These are phyloP conservation scores for Tetranychus truncatus DNA, from an alignment of 2,888 invertebrate species.

Conservation along the genomic window DNA sequence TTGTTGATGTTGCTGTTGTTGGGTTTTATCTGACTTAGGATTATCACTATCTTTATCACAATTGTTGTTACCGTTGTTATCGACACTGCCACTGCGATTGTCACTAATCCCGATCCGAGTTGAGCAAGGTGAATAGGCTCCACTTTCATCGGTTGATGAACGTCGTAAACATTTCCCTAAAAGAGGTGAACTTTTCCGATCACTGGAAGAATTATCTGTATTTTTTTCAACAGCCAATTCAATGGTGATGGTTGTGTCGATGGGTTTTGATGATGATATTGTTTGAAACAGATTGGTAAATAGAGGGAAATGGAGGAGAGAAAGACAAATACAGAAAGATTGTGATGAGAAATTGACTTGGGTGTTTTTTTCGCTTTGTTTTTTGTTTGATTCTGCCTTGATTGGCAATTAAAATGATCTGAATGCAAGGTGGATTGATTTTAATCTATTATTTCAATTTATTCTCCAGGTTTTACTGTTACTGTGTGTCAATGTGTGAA, in stretches of 20 bases:
- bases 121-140: neutral
- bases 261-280: neutral
- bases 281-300: neutral
- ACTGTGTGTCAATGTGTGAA: neutral
- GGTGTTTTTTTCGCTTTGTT: neutral
- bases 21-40: neutral
- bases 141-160: neutral
- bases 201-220: neutral
- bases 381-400: neutral
- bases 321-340: neutral
- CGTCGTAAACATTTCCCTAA: neutral
- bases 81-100: neutral
- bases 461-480: neutral
- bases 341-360: neutral
- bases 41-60: neutral
- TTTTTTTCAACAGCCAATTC: neutral
- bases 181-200: neutral
- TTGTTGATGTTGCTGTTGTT: neutral
- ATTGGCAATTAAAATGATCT: neutral
- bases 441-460: neutral
- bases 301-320: neutral
- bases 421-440: neutral
- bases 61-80: neutral
- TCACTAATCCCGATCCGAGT: neutral
- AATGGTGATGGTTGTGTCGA: neutral